phyloP scores from a whole-genome alignment of 2,888 invertebrate genomes.

The Himalopsyche tibetana region DNA sequence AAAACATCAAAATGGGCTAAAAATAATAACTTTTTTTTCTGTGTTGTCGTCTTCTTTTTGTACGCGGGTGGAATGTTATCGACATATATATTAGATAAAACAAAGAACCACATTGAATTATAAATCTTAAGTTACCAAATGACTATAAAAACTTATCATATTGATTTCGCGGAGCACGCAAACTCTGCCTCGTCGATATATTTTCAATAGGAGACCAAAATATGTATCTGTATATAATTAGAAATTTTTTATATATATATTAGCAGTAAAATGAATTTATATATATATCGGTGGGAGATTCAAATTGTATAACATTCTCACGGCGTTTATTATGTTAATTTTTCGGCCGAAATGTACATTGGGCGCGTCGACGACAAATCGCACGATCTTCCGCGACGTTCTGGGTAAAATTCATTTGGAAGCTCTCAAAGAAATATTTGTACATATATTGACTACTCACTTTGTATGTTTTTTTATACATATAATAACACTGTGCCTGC shows the following conservation, averaged over 20 bases:
- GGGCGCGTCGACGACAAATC: too few species aligned
- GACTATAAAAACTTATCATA: conserved; percentile 39
- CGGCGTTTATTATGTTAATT: neutral
- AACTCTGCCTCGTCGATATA: conserved; percentile 17
- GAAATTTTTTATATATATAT: conserved; percentile 33
- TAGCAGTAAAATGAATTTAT: conserved; percentile 36
- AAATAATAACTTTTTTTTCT: conserved; percentile 21
- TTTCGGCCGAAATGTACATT: neutral
- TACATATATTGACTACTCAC: neutral
- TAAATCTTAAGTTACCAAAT: conserved; percentile 32
- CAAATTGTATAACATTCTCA: conserved; percentile 24
- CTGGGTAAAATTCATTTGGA: neutral
- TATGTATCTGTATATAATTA: conserved; percentile 28
- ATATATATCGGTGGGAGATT: conserved; percentile 31
- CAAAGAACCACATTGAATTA: conserved; percentile 43
- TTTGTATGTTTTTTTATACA: conserved; percentile 33
- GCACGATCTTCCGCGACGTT: too few species aligned
- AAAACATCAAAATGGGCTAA: conserved; percentile 36
- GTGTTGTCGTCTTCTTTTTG: conserved; percentile 14
- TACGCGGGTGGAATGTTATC: conserved; percentile 38
- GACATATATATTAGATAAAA: conserved; percentile 36
- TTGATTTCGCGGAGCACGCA: neutral
- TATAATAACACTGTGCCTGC: neutral
- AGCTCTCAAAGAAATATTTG: conserved; percentile 39
- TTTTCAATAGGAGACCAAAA: conserved; percentile 41